Evolutionary conservation across 2,888 invertebrate genomes (phyloP), one percentile per base, ranked within the genome.

Genomic region (Tricholauxania praeusta): DNA sequence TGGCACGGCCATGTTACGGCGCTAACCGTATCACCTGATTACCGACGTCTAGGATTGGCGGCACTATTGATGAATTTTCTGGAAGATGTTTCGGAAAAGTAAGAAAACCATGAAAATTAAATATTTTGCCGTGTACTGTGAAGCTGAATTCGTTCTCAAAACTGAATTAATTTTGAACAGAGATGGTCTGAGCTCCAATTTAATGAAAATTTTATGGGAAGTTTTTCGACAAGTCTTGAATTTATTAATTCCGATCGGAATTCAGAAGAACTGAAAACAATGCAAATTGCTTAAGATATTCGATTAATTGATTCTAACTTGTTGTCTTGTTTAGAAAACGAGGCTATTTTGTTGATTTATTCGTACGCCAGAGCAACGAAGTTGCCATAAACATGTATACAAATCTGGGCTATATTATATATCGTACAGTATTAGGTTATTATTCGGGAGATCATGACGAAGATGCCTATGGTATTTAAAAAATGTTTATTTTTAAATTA

Each of bases 1-100:
- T 99, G 98, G 98, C 99, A 99, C 89, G 99, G 99, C 0, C 99
- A 99, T 89, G 99, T 99, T 12, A 99, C 99, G 59, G 99, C 99
- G 2, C 89, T 99, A 52, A 98, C 98, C 8, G 98, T 99, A 2
- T 96, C 98, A 6, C 97, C 98, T 1, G 95, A 96, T 83, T 99
- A 95, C 83, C 90, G 99, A 81, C 90, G 99, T 78, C 88, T 98
- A 14, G 98, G 98, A 2, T 89, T 99, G 69, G 99, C 98, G 53
- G 96, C 94, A 7, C 93, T 94, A 69, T 89, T 99, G 62, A 99
- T 99, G 97, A 94, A 92, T 81, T 94, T 94, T 80, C 88, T 99
- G 65, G 99, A 99, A 89, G 95, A 96, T 84, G 94, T 97, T 72
- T 99, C 99, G 3, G 98, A 99, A 89, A 95, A 95, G 95, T 95